phyloP scores from a whole-genome alignment of 2,113 vertebrate species.

The Sinocyclocheilus anophthalmus region DNA sequence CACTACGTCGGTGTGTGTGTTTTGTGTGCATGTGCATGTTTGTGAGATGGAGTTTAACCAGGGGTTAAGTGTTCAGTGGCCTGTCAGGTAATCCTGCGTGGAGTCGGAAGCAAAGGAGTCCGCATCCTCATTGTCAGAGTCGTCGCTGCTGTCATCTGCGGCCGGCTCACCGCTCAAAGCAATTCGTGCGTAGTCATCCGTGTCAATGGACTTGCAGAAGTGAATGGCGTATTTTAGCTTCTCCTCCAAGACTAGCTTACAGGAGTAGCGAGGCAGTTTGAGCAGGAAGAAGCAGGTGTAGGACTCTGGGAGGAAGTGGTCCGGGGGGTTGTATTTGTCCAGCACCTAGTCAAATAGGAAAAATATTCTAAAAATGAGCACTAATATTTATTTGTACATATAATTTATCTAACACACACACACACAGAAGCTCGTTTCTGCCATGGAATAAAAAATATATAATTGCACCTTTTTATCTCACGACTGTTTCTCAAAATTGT shows the following conservation, averaged over 20 bases:
- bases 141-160: conserved; percentile 93
- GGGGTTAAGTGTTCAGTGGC: conserved; percentile 78
- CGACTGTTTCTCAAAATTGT: too few relatives aligned
- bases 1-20: background rate
- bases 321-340: conserved; percentile 97
- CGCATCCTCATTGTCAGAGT: conserved; percentile 96
- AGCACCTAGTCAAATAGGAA: conserved; percentile 79
- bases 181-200: conserved; percentile 96
- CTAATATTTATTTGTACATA: background rate
- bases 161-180: conserved; percentile 92
- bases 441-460: too few relatives aligned
- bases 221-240: conserved; percentile 98
- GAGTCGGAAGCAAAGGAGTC: conserved; percentile 98
- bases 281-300: conserved; percentile 99
- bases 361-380: background rate
- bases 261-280: conserved; percentile 96
- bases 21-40: background rate
- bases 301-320: conserved; percentile 98
- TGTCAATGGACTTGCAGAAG: conserved; percentile 99
- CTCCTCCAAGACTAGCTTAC: conserved; percentile 94
- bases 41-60: background rate
- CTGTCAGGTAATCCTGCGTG: conserved; percentile 95
- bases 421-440: too few relatives aligned
- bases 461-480: too few relatives aligned
- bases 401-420: background rate